Percentiles rank a stretch among this genome's conserved stretches.
Conservation (phyloP, 2,797 vertebrate species). For the Anableps anableps region DNA sequence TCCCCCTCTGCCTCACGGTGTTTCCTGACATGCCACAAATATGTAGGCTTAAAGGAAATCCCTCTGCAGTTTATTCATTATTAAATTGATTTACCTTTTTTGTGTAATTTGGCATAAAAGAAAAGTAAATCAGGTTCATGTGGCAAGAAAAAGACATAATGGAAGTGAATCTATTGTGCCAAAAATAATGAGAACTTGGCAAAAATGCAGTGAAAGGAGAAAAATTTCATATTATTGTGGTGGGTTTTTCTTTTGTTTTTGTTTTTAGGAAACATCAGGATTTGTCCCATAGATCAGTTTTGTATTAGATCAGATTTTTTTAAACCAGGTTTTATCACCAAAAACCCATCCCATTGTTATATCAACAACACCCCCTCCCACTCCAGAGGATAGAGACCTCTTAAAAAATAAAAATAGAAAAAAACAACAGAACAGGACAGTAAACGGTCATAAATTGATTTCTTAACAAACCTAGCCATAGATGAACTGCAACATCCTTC, state of each 20-base stretch:
- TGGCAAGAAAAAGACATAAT: not conserved
- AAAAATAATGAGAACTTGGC: not conserved
- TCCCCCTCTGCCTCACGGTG: slow-evolving; percentile 8
- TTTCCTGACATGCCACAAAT: not conserved
- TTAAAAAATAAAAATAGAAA: not conserved
- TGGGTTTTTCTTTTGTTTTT: not conserved
- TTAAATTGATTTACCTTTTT: not conserved
- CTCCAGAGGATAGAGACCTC: not conserved
- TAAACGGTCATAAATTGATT: not conserved
- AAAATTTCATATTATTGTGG: not conserved
- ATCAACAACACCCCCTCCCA: not conserved
- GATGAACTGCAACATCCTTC: not conserved
- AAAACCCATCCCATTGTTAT: not conserved
- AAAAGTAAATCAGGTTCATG: not conserved
- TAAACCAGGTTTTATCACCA: not conserved
- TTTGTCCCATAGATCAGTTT: not conserved
- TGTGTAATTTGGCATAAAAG: accelerated
- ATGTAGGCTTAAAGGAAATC: not conserved
- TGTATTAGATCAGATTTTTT: not conserved
- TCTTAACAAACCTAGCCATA: not conserved
- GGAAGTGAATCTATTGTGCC: not conserved
- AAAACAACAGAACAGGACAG: not conserved
- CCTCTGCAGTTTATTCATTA: not conserved
- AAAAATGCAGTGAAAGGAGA: not conserved
- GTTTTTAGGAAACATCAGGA: not conserved